Percentiles rank a stretch among this genome's conserved stretches.
phyloP scores from a whole-genome alignment of 1,140 invertebrate species.

The Berghia stephanieae region DNA sequence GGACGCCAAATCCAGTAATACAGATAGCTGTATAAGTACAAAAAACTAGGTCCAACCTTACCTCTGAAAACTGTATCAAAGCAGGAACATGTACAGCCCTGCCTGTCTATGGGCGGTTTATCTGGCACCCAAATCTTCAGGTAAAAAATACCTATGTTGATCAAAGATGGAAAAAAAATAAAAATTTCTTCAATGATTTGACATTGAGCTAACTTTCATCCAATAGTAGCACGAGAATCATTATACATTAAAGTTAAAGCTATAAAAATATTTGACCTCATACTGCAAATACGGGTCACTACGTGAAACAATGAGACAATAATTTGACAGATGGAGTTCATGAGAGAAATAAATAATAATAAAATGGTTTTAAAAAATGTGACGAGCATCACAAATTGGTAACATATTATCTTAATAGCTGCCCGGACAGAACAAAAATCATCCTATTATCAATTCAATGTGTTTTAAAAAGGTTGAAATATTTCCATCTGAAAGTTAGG shows the following conservation, averaged over 20 bases:
- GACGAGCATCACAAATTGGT: too few species aligned
- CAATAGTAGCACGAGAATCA: neutral
- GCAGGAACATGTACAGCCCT: conserved; percentile 79
- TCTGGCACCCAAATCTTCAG: conserved; percentile 77
- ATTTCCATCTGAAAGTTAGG: too few species aligned
- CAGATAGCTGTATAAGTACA: neutral
- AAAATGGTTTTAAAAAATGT: too few species aligned
- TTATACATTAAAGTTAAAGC: neutral
- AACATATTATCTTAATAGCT: too few species aligned
- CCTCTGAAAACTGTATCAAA: conserved; percentile 86
- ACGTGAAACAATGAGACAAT: neutral
- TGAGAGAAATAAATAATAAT: neutral
- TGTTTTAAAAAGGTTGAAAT: too few species aligned
- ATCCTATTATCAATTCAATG: too few species aligned
- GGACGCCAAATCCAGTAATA: neutral
- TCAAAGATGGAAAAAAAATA: conserved; percentile 18
- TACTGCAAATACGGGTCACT: neutral
- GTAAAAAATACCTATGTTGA: conserved; percentile 68
- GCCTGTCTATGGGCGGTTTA: conserved; percentile 74
- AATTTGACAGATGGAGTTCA: neutral
- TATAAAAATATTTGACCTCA: neutral
- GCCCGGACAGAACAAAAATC: too few species aligned
- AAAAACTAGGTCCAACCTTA: conserved; percentile 37
- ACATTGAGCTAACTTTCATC: neutral
- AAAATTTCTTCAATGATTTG: neutral